These are phyloP conservation scores for Sebastes kiyomatsui DNA, from an alignment of 2,797 vertebrate species.

Conservation along the genomic window DNA sequence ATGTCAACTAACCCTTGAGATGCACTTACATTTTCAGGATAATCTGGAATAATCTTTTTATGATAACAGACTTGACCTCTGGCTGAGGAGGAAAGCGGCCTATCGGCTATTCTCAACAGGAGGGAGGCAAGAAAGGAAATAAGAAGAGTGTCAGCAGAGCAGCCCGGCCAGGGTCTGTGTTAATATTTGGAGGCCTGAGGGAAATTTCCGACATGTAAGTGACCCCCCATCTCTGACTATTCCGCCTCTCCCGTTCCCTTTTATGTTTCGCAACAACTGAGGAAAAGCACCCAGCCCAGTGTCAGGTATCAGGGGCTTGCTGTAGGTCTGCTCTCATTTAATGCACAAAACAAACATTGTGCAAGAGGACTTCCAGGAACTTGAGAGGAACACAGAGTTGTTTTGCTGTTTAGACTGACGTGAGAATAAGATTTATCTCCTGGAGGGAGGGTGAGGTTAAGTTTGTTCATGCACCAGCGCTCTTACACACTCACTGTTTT, in stretches of 20 bases:
- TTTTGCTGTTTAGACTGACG: slow-evolving; percentile 61
- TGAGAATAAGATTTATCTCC: slow-evolving; percentile 59
- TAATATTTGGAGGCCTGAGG: slow-evolving; percentile 25
- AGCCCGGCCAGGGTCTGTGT: background rate
- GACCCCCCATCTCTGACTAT: slow-evolving; percentile 15
- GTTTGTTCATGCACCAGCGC: slow-evolving; percentile 31
- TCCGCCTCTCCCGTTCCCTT: slow-evolving; percentile 11
- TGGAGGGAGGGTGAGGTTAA: slow-evolving; percentile 43
- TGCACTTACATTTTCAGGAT: background rate
- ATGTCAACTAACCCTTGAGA: background rate
- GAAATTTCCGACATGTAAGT: slow-evolving; percentile 16
- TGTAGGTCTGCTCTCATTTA: slow-evolving; percentile 62
- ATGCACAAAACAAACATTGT: slow-evolving; percentile 70
- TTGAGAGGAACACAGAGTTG: slow-evolving; percentile 51
- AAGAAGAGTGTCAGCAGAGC: slow-evolving; percentile 3
- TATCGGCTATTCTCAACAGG: background rate
- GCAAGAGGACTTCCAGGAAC: slow-evolving; percentile 77
- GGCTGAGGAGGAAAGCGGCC: background rate
- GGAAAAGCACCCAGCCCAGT: slow-evolving; percentile 46
- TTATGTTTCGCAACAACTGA: slow-evolving; percentile 55
- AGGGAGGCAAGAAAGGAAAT: background rate
- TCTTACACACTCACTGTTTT: slow-evolving; percentile 33
- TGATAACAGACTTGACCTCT: slow-evolving; percentile 35
- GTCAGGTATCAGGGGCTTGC: slow-evolving; percentile 55
- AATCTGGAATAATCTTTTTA: background rate